Evolutionary conservation across 1,140 invertebrate species (phyloP), one percentile per base, ranked within the genome.

Genomic region (Drosophila pallidifrons): DNA sequence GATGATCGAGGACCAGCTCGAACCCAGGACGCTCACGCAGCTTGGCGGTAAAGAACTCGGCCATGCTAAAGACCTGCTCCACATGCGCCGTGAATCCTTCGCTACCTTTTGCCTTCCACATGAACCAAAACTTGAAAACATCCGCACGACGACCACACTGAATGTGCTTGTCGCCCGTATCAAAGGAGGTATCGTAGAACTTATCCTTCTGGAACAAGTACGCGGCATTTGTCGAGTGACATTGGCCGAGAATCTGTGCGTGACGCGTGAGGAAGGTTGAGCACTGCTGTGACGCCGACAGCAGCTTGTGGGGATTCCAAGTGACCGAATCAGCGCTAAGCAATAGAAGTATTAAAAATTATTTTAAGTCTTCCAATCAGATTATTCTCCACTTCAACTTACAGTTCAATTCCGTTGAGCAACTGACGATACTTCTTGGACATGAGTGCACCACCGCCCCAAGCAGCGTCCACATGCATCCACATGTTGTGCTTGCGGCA

Each of bases 291-390:
- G 98, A 94, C 1, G 97, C 96, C 1, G 98, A 98, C 97, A 99
- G 98, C 91, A 99, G 94, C 93, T 99, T 99, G 93, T 99, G 99
- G 0, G 99, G 99, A 94, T 99, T 99, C 99, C 99, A 99, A n/a
- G 98, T 99, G 16, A 99, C 96, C 1, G 98, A 99, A 91, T 99
- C 95, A 60, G 98, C 98, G 81, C 98, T 99, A 30, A 45, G 5
- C 16, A 65, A 52, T 2, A 0, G 43, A 43, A 64, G 11, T 41
- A 93, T 5, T 94, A 93, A 77, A 46, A 0, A n/a, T 30, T 13
- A 28, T 20, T 20, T 30, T 0, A 54, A 35, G 7, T 32, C 5
- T 25, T 10, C n/a, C 1, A 20, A 43, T 25, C 20, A 25, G 20
- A 3, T 25, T 25, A 25, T 49, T 16, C 32, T 13, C 15, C 3